Base-by-base conservation (phyloP, 2,113 vertebrate species). In the Oxygymnocypris stewartii region DNA sequence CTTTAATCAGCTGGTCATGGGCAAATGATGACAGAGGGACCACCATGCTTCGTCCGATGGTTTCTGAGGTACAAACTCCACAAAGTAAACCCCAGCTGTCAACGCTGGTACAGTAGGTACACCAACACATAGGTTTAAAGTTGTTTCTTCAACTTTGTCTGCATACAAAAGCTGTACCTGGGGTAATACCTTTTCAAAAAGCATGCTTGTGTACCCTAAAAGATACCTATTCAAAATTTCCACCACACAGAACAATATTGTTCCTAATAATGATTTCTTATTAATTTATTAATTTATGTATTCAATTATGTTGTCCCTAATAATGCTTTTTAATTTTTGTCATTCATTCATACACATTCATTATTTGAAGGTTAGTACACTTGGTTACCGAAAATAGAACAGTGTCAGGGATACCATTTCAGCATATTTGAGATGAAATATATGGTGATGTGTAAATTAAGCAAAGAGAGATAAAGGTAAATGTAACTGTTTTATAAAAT, bases 1-100 rank as follows among this genome's bases (percentile, higher is more conserved):
- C 85, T 90, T 42, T 79, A 78, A 75, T 85, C 49, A 78, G 18
- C 59, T 79, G 44, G 75, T 37, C 47, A 77, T 59, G 76, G 80
- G 4, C 67, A 57, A 54, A 49, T 84, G 54, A 86, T 79, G 54
- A 42, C 59, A 63, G 5, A 40, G 59, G 54, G 73, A 74, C 37
- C 87, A 65, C 57, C 81, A 5, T 44, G 76, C 28, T 88, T 71
- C 44, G 23, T 86, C 31, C 42, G 54, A 79, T 61, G 78, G 18
- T 80, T 80, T 59, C 51, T 75, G 42, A 28, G 37, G 67, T 40
- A 81, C 25, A 51, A 35, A 51, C 74, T 73, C n/a, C 47, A 79
- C 16, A 79, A 79, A 54, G 18, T 37, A 79, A 79, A 35, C 31
- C 31, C 31, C 51, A 59, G 28, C 77, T 51, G 31, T 73, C 77